phyloP scores from a whole-genome alignment of 2,113 vertebrate species.

The Myiozetetes cayanensis region DNA sequence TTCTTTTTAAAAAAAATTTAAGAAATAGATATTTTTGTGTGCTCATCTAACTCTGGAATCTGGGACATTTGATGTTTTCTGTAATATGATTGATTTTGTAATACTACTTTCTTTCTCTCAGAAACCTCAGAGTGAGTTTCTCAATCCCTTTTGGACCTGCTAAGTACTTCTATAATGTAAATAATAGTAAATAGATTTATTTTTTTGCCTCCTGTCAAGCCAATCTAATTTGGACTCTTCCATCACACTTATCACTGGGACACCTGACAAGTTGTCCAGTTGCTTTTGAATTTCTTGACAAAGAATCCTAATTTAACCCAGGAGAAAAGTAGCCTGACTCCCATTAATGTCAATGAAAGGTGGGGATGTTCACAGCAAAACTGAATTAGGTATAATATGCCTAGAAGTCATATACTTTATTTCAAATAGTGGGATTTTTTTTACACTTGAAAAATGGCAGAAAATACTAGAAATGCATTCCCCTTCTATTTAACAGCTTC shows the following conservation, averaged over 20 bases:
- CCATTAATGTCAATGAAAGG: neutral
- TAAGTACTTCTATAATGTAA: slow-evolving; percentile 1
- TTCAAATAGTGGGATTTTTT: neutral
- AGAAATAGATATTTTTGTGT: neutral
- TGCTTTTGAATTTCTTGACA: slow-evolving; percentile 1
- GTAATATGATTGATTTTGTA: neutral
- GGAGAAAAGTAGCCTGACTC: neutral
- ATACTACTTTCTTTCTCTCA: neutral
- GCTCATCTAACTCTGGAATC: neutral
- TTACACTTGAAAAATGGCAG: neutral
- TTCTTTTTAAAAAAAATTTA: accelerated
- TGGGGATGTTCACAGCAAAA: neutral
- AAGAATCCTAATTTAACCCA: neutral
- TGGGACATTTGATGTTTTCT: neutral
- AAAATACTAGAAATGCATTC: neutral
- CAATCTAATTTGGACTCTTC: slow-evolving; percentile 28
- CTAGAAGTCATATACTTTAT: neutral
- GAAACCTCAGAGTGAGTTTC: neutral
- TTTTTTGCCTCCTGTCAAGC: slow-evolving; percentile 12
- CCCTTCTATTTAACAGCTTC: neutral
- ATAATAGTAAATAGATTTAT: slow-evolving; percentile 25
- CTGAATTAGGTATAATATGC: neutral
- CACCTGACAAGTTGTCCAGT: slow-evolving; percentile 10
- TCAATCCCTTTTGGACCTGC: neutral
- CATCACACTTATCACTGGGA: neutral